Base-by-base conservation (phyloP, 1,140 invertebrate species). In the Zaprionus africanus region DNA sequence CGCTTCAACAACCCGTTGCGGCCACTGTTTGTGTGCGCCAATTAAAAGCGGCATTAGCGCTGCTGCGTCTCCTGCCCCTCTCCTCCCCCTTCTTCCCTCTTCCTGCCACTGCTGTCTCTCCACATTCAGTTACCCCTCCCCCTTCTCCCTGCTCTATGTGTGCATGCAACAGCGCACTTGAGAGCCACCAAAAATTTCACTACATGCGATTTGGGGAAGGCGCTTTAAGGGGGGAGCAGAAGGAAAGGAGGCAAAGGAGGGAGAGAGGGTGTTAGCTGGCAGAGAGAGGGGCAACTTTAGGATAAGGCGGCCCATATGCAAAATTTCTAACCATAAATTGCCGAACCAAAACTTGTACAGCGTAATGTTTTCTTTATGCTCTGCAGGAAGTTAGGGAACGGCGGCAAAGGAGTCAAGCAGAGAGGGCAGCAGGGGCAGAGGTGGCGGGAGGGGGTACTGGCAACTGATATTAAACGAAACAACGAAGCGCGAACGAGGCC, bases 261-360 rank as follows among this genome's bases (percentile, higher is more conserved):
- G 51, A 7, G 28, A 49, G 1, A 9, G 19, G 13, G 12, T 9
- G n/a, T n/a, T n/a, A 17, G 17, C 5, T 4, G 19, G 24, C 2
- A 34, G 11, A 11, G 31, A 36, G n/a, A 15, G n/a, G 19, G 7
- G 34, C 41, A 43, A 43, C 56, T 59, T 59, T 38, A 58, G 49
- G 41, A 24, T 64, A 73, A 69, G 72, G 49, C 62, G 46, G 22
- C 22, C 68, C 84, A 84, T 84, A 84, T 88, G 84, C 61, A 66
- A 81, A 84, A 79, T 90, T 78, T 66, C 84, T 90, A 88, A 81
- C 85, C 85, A 90, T 88, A 88, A 88, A 90, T 88, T 90, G 68
- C 75, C 81, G 65, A 88, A 74, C 70, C 77, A 83, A 82, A 87
- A 78, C 79, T 87, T 79, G 54, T 80, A 79, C 80, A 67, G 59